Base-by-base conservation (phyloP, 1,140 invertebrate species). In the Popillia japonica region DNA sequence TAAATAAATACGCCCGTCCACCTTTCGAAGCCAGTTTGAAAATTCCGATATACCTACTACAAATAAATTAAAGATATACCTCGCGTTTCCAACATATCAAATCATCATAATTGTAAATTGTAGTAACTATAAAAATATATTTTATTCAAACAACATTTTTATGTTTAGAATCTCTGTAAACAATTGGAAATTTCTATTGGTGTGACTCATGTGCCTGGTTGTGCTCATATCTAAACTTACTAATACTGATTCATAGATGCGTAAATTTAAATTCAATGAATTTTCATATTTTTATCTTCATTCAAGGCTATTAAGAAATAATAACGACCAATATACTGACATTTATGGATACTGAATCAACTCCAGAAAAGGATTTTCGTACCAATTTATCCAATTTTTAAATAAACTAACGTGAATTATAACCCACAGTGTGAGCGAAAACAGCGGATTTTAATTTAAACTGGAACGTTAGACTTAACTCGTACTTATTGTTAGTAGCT, bases 51-150 rank as follows among this genome's bases (percentile, higher is more conserved):
- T 34, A 68, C 27, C 14, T 27, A 68, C 20, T 68, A 68, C 11
- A 17, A 68, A 68, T 27, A 68, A 14, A 55, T 55, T 55, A 17
- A 55, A 55, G 17, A 55, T 55, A 55, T n/a, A 34, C 61, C 27
- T 68, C 61, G 17, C 20, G 22, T 68, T 68, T 68, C 61, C 61
- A 68, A 8, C 61, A 22, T 68, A 27, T 27, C 61, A 68, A 68
- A 34, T 68, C 61, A 68, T 68, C 61, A 68, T 68, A 68, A 68
- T 68, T 68, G 61, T 68, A 68, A 68, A 68, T 68, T 68, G 22
- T 27, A 2, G 22, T 22, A 68, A 14, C 27, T 68, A 27, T 68
- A 68, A 68, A 68, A 68, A 68, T 68, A 68, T 34, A 34, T 68
- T 10, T 68, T 55, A 55, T 68, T 68, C 22, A 68, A 68, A 20